Base-by-base conservation (phyloP, 2,797 vertebrate species). In the Galago senegalensis region DNA sequence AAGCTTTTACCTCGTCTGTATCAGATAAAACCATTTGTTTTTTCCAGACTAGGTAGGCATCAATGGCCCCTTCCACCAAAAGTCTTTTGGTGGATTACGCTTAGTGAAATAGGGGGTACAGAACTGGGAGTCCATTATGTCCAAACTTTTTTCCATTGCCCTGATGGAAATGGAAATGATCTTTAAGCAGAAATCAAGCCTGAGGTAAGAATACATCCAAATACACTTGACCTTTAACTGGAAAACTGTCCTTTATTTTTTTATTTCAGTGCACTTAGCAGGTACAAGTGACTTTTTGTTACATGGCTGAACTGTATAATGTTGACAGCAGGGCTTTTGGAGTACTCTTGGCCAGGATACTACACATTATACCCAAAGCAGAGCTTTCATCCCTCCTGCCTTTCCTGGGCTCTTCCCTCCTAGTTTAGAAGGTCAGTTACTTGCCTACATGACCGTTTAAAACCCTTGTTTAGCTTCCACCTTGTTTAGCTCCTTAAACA, bases 201-300 rank as follows among this genome's bases (percentile, higher is more conserved):
- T 77, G 27, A 56, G 8, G 25, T 83, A 23, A 67, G 40, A 82
- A 16, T 56, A 77, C 58, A 69, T 69, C 23, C 61, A 87, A 90
- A 21, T 34, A 63, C 2, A 70, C 12, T 83, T 83, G 70, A n/a
- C 56, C 6, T 83, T 87, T 72, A 77, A 70, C 53, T 76, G 17
- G 25, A 87, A 94, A 83, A 63, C 18, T 94, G 12, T 27, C 20
- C 10, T 86, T 91, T 83, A 83, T 67, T n/a, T 67, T 63, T 63
- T n/a, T 67, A 3, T 58, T 58, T 20, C 18, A n/a, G 31, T 7
- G 17, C 29, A 16, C 17, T 67, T 65, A 65, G 29, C 14, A 13
- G 29, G 12, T 31, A 7, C 29, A 31, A 31, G 63, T 31, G 5
- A 53, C 31, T 65, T 65, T 65, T 65, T 31, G 13, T 31, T 65